Conservation (phyloP, 2,797 vertebrate species). For the Pangasius djambal region DNA sequence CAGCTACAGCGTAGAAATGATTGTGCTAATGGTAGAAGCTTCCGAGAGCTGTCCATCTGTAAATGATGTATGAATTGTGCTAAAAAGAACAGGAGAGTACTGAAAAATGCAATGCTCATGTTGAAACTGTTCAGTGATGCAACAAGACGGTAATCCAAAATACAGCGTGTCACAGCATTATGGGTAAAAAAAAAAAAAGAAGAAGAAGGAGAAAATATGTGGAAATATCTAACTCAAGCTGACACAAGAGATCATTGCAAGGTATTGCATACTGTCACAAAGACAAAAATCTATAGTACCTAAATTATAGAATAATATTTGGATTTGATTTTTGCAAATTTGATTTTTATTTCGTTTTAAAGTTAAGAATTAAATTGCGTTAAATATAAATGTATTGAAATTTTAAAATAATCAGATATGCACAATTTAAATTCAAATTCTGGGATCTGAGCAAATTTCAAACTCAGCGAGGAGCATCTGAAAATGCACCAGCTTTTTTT, state of each 20-base stretch:
- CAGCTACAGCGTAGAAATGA: not conserved
- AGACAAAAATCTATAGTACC: not conserved
- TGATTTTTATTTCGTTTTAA: not conserved
- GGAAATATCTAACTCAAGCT: not conserved
- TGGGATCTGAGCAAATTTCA: not conserved
- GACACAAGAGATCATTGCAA: not conserved
- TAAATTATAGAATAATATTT: not conserved
- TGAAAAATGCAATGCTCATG: not conserved
- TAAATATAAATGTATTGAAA: not conserved
- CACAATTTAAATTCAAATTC: not conserved
- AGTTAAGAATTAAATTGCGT: not conserved
- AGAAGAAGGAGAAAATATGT: not conserved
- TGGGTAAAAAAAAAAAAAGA: not conserved
- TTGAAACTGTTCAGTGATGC: slow-evolving; percentile 9
- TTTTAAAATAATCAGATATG: not conserved
- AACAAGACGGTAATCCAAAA: slow-evolving; percentile 1
- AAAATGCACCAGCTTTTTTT: not conserved
- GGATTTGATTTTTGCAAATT: not conserved
- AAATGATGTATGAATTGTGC: not conserved
- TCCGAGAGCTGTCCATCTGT: not conserved
- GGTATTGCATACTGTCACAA: not conserved
- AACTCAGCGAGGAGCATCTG: not conserved
- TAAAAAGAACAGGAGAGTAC: not conserved
- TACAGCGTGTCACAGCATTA: slow-evolving; percentile 5
- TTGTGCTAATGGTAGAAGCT: not conserved